A percentile compares a stretch with the other conserved stretches of the same genome.
phyloP scores from a whole-genome alignment of 2,113 vertebrate genomes.

The Labrus mixtus region DNA sequence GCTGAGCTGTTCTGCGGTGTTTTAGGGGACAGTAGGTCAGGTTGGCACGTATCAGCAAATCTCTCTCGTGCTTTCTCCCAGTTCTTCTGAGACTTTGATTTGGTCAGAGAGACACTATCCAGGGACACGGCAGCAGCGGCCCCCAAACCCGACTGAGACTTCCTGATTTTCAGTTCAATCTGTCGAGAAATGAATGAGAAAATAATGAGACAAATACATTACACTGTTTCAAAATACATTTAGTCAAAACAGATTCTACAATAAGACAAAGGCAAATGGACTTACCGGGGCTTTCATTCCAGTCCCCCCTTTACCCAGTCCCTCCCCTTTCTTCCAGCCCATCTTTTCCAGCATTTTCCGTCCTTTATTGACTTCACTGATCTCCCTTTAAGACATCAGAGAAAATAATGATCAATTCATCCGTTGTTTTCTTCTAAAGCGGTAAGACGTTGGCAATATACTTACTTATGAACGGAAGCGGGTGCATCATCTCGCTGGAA shows the following conservation, averaged over 20 bases:
- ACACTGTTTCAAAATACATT: not conserved
- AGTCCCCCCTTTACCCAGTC: constrained; percentile 92
- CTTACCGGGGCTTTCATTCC: constrained; percentile 94
- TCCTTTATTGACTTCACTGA: constrained; percentile 94
- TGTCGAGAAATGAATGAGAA: constrained; percentile 55
- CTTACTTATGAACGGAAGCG: constrained; percentile 92
- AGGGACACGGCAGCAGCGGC: constrained; percentile 82
- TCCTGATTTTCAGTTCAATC: constrained; percentile 91
- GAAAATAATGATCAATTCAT: not conserved
- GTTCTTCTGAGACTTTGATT: constrained; percentile 90
- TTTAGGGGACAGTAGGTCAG: constrained; percentile 40
- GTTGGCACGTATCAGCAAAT: constrained; percentile 89
- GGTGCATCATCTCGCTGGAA: constrained; percentile 93
- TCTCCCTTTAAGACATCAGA: constrained; percentile 88
- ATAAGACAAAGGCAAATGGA: not conserved
- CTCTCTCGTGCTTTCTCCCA: constrained; percentile 97
- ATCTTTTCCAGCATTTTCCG: constrained; percentile 97
- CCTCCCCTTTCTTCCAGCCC: constrained; percentile 98
- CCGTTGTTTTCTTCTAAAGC: not conserved
- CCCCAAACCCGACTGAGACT: constrained; percentile 91
- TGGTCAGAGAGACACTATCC: constrained; percentile 84
- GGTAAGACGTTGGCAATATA: not conserved
- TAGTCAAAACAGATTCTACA: not conserved
- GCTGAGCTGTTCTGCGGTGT: constrained; percentile 48
- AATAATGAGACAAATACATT: not conserved